Evolutionary conservation across 2,113 vertebrate species (phyloP).

Genomic region (Periophthalmodon schlosseri): DNA sequence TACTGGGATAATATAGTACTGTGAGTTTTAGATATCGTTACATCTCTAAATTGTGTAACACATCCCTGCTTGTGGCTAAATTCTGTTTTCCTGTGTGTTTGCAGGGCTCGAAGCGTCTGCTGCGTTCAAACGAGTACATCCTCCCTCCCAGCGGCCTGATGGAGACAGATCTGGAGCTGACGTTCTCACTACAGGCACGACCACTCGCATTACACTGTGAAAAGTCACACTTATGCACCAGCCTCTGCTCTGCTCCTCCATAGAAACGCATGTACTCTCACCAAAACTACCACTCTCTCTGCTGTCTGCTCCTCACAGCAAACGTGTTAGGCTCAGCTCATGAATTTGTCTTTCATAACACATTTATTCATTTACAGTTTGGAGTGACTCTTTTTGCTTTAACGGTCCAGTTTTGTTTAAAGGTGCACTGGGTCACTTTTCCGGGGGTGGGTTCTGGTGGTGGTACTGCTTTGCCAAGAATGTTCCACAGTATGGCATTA

Average conservation of each 20-base stretch:
- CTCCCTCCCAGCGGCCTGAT: slow-evolving; percentile 81
- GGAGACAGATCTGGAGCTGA: slow-evolving; percentile 83
- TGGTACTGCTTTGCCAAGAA: no score
- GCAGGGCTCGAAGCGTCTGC: slow-evolving; percentile 81
- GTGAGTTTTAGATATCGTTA: neutral
- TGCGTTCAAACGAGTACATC: slow-evolving; percentile 81
- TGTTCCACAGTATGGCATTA: no score
- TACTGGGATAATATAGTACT: no score
- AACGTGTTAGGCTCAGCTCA: neutral
- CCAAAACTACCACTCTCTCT: neutral
- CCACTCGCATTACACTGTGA: slow-evolving; percentile 34
- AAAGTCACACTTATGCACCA: slow-evolving; percentile 38
- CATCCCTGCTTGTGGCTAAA: neutral
- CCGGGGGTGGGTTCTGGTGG: no score
- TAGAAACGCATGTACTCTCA: slow-evolving; percentile 9
- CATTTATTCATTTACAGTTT: neutral
- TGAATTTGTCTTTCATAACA: slow-evolving; percentile 4
- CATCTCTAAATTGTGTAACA: neutral
- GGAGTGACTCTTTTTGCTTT: neutral
- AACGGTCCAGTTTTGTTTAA: neutral
- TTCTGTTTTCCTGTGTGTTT: slow-evolving; percentile 22
- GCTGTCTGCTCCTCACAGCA: neutral
- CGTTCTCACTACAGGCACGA: slow-evolving; percentile 82
- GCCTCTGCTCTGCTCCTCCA: slow-evolving; percentile 23
- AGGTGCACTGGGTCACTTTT: no score